phyloP scores from a whole-genome alignment of 2,888 invertebrate species.

The Sinhomidia bicolor region DNA sequence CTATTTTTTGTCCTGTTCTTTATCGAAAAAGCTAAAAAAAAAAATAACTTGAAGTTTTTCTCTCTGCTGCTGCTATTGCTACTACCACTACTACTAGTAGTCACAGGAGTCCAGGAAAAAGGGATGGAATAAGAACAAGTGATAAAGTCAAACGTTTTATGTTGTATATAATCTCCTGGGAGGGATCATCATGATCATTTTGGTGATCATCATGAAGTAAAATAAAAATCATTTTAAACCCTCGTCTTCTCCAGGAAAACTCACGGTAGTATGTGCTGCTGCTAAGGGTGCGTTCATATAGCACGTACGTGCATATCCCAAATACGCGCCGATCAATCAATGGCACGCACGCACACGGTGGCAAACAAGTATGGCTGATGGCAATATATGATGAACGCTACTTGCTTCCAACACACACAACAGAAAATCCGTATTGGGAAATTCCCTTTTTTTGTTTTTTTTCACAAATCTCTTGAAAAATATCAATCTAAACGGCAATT shows the following conservation, averaged over 20 bases:
- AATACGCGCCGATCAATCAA: too few species aligned
- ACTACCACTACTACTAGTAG: too few species aligned
- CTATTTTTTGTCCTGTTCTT: conserved; percentile 60
- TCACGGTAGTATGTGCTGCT: neutral
- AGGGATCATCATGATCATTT: conserved; percentile 60
- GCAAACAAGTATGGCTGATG: neutral
- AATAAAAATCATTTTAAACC: conserved; percentile 27
- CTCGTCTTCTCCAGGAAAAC: neutral
- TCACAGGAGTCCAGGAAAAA: too few species aligned
- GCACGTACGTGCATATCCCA: too few species aligned
- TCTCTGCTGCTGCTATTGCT: neutral
- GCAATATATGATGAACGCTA: neutral
- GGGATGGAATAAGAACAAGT: conserved; percentile 46
- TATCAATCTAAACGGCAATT: conserved; percentile 65
- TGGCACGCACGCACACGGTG: too few species aligned
- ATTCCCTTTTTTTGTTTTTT: neutral
- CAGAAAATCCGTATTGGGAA: too few species aligned
- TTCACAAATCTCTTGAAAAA: conserved; percentile 26
- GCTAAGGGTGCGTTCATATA: neutral
- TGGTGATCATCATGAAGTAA: conserved; percentile 26
- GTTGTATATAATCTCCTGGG: conserved; percentile 68
- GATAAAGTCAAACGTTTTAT: conserved; percentile 62
- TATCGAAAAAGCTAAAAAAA: neutral
- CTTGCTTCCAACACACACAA: too few species aligned
- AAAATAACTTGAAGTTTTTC: neutral